Evolutionary conservation across 2,888 invertebrate genomes (phyloP).

Genomic region (Eledona agricola): DNA sequence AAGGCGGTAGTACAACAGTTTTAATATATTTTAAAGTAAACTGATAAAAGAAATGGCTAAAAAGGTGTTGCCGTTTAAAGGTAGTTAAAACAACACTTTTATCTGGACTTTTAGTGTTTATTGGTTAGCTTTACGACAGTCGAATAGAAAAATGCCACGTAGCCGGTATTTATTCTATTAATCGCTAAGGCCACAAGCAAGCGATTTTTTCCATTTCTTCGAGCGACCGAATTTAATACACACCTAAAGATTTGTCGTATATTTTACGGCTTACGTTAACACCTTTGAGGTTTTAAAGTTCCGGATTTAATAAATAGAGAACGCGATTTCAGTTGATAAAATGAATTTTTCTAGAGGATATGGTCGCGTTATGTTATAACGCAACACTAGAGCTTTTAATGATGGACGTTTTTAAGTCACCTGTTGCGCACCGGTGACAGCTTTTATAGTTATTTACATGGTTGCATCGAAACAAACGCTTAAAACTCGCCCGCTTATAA

Average conservation of each 20-base stretch:
- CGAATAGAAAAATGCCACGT: too few species aligned
- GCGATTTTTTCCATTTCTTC: too few species aligned
- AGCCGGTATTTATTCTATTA: too few species aligned
- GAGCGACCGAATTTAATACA: slow-evolving; percentile 23
- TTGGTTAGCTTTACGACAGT: too few species aligned
- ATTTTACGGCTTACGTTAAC: slow-evolving; percentile 23
- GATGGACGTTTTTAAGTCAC: slow-evolving; percentile 25
- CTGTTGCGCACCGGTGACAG: slow-evolving; percentile 13
- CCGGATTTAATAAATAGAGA: slow-evolving; percentile 25
- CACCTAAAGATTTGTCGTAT: slow-evolving; percentile 22
- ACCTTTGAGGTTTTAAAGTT: slow-evolving; percentile 24
- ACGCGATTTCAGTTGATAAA: slow-evolving; percentile 25
- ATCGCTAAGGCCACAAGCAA: too few species aligned
- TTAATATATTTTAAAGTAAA: too few species aligned
- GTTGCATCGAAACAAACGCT: slow-evolving; percentile 8
- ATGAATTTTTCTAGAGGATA: too few species aligned
- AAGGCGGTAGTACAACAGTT: too few species aligned
- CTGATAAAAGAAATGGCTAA: too few species aligned
- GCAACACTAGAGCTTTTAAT: slow-evolving; percentile 10
- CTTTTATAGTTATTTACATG: slow-evolving; percentile 22
- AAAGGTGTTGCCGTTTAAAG: too few species aligned
- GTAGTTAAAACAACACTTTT: too few species aligned
- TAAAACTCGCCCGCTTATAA: slow-evolving; percentile 18
- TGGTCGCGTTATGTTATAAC: slow-evolving; percentile 22
- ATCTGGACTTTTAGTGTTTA: too few species aligned